Evolutionary conservation across 2,888 invertebrate species (phyloP), one percentile per base, ranked within the genome.

Genomic region (Cryptocheilus praepositus): DNA sequence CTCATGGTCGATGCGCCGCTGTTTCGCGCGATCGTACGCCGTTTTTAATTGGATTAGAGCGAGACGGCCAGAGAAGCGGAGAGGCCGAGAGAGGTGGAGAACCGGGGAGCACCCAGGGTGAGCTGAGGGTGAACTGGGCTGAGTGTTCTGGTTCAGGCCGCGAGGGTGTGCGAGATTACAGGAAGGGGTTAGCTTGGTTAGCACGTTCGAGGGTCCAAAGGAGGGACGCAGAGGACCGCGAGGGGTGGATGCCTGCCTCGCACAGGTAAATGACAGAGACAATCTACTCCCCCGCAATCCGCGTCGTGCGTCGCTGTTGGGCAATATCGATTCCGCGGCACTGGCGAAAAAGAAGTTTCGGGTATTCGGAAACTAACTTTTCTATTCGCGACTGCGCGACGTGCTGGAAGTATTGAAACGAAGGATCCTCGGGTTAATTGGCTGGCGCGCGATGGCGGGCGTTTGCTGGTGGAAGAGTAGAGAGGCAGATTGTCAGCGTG

Each of bases 31-130:
- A 85, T 85, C 83, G 82, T 80, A 81, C 83, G 81, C 79, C 77
- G 81, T 86, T 86, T 86, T 86, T 86, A 86, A 87, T 87, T 86
- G 86, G 86, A 86, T 86, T 86, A 82, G 83, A 86, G 82, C 60
- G 83, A 85, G 85, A 85, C 67, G 67, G 77, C 62, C 74, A 77
- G 74, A 76, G 70, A 62, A 68, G 70, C 70, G 25, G 61, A 55
- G 49, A 13, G 19, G 19, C 19, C 16, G 28, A 25, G 25, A n/a
- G n/a, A n/a, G n/a, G n/a, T n/a, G 16, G 22, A 36, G 7, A 2
- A 25, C 0, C 8, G 36, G 36, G 13, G 55, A 18, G 22, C 15
- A 36, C 16, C n/a, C 8, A 54, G 54, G 45, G 56, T 43, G 52
- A 25, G 13, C 22, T 36, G 54, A 28, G 57, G 75, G 51, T 68